phyloP scores from a whole-genome alignment of 2,113 vertebrate species.

The Cathartes aura region DNA sequence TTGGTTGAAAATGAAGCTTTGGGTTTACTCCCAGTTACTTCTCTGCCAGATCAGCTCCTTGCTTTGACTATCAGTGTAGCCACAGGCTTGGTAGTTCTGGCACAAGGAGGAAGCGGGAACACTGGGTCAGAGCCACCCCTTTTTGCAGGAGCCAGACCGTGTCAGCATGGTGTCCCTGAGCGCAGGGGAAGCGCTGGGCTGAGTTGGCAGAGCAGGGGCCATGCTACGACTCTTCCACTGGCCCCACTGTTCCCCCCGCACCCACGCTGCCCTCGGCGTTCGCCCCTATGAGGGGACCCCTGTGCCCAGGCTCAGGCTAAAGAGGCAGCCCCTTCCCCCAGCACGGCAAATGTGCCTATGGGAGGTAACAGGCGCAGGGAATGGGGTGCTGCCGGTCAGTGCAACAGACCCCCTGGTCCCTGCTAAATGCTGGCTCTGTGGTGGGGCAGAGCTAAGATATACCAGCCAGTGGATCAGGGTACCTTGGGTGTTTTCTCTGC shows the following conservation, averaged over 20 bases:
- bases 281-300: accelerated
- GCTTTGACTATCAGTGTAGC: background rate
- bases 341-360: accelerated
- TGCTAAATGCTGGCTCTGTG: accelerated
- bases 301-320: accelerated
- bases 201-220: background rate
- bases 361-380: accelerated
- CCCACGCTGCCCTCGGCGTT: accelerated
- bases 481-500: background rate
- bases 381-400: accelerated
- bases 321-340: background rate
- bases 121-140: background rate
- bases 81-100: background rate
- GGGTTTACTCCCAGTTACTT: background rate
- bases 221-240: accelerated
- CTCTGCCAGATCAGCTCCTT: background rate
- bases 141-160: background rate
- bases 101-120: background rate
- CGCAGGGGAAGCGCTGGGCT: accelerated
- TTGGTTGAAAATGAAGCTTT: background rate
- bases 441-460: background rate
- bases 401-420: background rate
- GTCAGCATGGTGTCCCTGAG: accelerated
- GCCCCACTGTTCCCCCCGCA: background rate
- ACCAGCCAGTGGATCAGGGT: accelerated